Evolutionary conservation across 2,113 vertebrate genomes (phyloP).

Genomic region (Platycercus adscitus): DNA sequence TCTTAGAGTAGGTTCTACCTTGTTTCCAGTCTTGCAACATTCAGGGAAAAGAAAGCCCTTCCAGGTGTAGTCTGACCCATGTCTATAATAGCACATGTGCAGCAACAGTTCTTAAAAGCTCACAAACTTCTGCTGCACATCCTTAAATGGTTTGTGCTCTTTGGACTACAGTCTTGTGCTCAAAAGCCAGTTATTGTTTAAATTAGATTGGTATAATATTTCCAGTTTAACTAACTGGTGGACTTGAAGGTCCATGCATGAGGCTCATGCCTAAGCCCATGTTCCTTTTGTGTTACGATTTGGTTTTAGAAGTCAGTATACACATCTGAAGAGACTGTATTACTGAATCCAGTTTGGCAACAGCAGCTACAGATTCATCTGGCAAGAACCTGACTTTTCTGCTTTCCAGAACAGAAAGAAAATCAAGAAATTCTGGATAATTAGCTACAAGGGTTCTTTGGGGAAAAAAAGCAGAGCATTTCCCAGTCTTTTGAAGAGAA

Average conservation of each 20-base stretch:
- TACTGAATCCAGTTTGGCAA: not conserved
- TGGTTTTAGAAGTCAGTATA: not conserved
- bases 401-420: not conserved
- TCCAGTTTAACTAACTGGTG: not conserved
- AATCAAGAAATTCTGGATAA: not conserved
- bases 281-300: not conserved
- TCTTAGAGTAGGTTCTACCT: not conserved
- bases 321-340: not conserved
- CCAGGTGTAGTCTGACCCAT: not conserved
- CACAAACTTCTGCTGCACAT: not conserved
- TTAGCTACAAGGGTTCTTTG: not conserved
- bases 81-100: not conserved
- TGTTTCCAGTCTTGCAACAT: not conserved
- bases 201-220: not conserved
- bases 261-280: accelerated
- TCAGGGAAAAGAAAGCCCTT: not conserved
- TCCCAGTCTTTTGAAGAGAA: not conserved
- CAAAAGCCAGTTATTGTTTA: not conserved
- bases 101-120: not conserved
- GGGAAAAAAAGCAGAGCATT: not conserved
- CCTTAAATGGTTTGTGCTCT: not conserved
- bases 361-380: not conserved
- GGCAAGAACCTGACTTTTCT: not conserved
- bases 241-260: not conserved
- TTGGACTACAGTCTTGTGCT: not conserved